phyloP scores from a whole-genome alignment of 2,888 invertebrate genomes.

The Heliconius ethilla region DNA sequence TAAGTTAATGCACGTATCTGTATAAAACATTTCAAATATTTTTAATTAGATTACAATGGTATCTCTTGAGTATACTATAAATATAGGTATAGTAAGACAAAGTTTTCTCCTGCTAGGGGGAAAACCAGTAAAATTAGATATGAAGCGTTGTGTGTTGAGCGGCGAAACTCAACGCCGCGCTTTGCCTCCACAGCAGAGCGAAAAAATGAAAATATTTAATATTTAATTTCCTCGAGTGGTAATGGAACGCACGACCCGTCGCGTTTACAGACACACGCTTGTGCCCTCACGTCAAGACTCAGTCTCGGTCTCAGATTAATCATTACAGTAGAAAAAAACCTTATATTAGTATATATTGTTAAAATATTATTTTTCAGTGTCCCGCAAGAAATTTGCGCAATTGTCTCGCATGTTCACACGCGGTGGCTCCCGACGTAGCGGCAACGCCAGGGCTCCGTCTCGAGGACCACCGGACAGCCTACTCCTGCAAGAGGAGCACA shows the following conservation, averaged over 20 bases:
- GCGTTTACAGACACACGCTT: too few relatives aligned
- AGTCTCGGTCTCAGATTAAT: too few relatives aligned
- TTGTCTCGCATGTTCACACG: conserved; percentile 89
- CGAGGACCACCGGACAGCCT: conserved; percentile 82
- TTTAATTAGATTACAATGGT: neutral
- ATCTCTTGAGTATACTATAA: neutral
- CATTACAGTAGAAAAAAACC: neutral
- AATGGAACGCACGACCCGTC: too few relatives aligned
- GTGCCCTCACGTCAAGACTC: too few relatives aligned
- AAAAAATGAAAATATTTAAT: too few relatives aligned
- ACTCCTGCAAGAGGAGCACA: conserved; percentile 83
- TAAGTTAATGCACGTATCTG: neutral
- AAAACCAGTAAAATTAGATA: too few relatives aligned
- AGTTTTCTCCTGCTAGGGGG: neutral
- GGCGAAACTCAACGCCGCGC: too few relatives aligned
- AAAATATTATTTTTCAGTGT: conserved; percentile 74
- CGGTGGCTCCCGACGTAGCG: conserved; percentile 79
- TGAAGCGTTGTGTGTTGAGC: too few relatives aligned
- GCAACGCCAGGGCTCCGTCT: conserved; percentile 65
- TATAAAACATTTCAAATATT: neutral
- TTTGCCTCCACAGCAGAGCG: too few relatives aligned
- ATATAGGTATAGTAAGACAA: neutral
- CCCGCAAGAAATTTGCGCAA: conserved; percentile 90
- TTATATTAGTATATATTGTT: neutral
- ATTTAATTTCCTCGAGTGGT: too few relatives aligned